Conservation (phyloP, 2,113 vertebrate species). For the Mesoclemmys tuberculata region DNA sequence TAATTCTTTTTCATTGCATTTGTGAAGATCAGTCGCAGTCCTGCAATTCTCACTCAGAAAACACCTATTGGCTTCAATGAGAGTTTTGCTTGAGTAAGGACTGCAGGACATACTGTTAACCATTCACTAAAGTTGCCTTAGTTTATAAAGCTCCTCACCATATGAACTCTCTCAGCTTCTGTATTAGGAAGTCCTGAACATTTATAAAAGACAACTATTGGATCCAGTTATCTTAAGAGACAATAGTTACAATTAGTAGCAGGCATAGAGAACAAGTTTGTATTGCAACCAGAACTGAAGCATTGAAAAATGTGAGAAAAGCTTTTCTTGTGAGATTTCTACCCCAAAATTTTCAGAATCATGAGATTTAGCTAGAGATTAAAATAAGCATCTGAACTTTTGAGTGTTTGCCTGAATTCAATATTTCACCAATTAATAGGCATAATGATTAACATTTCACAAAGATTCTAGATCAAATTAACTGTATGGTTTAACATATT, state of each 20-base stretch:
- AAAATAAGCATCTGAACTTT: background rate
- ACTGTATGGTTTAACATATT: background rate
- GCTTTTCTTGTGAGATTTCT: background rate
- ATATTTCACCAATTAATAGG: background rate
- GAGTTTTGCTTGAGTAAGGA: rapidly evolving
- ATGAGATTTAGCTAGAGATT: background rate
- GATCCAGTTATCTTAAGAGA: background rate
- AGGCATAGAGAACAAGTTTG: background rate
- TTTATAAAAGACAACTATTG: background rate
- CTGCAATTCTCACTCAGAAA: background rate
- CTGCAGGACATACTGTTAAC: background rate
- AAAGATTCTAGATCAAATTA: background rate
- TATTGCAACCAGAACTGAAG: background rate
- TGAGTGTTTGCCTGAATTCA: background rate
- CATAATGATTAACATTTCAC: background rate
- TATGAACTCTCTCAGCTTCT: background rate
- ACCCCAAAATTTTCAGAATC: background rate
- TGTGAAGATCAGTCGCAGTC: background rate
- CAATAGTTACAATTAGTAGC: background rate
- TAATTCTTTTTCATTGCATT: background rate
- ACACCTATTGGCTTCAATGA: background rate
- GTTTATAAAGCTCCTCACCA: background rate
- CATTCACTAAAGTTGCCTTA: background rate
- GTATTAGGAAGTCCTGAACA: background rate
- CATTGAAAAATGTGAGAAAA: background rate